These are phyloP conservation scores for Hirundo rustica DNA, from an alignment of 2,797 vertebrate species.

Conservation along the genomic window DNA sequence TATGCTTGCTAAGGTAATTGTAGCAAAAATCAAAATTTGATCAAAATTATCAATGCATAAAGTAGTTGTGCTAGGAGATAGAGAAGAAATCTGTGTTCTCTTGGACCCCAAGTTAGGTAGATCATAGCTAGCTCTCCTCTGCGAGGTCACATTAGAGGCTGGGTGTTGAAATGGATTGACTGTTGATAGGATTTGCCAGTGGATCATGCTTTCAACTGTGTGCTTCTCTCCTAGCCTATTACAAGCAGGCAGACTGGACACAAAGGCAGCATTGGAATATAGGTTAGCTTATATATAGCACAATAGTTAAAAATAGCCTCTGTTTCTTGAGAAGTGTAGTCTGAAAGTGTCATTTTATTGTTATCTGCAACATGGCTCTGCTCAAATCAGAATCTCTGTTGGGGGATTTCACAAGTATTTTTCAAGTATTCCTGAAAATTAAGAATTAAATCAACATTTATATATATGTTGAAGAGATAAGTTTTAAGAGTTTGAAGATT, in stretches of 20 bases:
- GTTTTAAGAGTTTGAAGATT: neutral
- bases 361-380: neutral
- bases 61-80: neutral
- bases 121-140: neutral
- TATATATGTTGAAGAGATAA: neutral
- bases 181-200: conserved; percentile 62
- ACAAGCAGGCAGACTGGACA: neutral
- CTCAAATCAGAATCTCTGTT: neutral
- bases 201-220: conserved; percentile 22
- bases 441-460: neutral
- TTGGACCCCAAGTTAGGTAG: neutral
- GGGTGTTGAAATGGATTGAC: conserved; percentile 21
- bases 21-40: neutral
- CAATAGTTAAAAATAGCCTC: neutral
- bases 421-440: neutral
- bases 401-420: neutral
- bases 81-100: neutral
- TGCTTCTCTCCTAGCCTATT: conserved; percentile 2
- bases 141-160: neutral
- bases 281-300: conserved; percentile 41
- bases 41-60: neutral
- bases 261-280: conserved; percentile 16
- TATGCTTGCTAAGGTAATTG: neutral
- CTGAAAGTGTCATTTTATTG: neutral
- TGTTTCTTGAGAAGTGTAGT: neutral